phyloP scores from a whole-genome alignment of 1,140 invertebrate species.

The Helicoverpa zea region DNA sequence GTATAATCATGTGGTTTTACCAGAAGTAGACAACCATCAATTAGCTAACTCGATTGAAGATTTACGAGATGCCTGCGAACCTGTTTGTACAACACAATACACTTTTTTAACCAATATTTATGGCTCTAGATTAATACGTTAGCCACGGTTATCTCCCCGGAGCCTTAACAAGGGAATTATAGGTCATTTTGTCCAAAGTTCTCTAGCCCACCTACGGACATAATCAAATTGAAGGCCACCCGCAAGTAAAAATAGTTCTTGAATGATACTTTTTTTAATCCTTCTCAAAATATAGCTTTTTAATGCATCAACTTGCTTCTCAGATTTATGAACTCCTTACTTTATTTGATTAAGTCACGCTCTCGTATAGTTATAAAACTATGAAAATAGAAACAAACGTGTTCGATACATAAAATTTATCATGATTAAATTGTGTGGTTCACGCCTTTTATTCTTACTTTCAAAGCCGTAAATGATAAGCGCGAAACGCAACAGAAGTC shows the following conservation, averaged over 20 bases:
- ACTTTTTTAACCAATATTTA: constrained; percentile 69
- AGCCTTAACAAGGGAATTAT: constrained; percentile 81
- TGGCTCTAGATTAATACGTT: constrained; percentile 77
- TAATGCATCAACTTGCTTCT: constrained; percentile 19
- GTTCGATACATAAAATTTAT: constrained; percentile 29
- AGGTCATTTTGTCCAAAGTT: constrained; percentile 76
- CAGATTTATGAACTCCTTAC: constrained; percentile 48
- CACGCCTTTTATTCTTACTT: constrained; percentile 28
- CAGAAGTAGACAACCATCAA: constrained; percentile 6
- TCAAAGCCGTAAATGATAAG: constrained; percentile 25
- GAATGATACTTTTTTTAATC: constrained; percentile 74
- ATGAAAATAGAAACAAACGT: constrained; percentile 23
- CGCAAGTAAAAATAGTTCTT: constrained; percentile 60
- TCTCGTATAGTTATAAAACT: constrained; percentile 28
- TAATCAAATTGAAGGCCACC: constrained; percentile 78
- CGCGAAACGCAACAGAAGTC: background rate
- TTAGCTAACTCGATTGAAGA: constrained; percentile 54
- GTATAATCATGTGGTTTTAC: background rate
- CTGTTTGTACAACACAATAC: constrained; percentile 39
- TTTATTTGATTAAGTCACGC: constrained; percentile 77
- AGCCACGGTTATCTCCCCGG: constrained; percentile 66
- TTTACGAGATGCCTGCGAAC: constrained; percentile 57
- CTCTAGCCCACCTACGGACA: constrained; percentile 76
- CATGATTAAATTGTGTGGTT: constrained; percentile 46
- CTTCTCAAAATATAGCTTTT: constrained; percentile 60